Conservation (phyloP, 2,113 vertebrate genomes). For the Anhinga rufa region DNA sequence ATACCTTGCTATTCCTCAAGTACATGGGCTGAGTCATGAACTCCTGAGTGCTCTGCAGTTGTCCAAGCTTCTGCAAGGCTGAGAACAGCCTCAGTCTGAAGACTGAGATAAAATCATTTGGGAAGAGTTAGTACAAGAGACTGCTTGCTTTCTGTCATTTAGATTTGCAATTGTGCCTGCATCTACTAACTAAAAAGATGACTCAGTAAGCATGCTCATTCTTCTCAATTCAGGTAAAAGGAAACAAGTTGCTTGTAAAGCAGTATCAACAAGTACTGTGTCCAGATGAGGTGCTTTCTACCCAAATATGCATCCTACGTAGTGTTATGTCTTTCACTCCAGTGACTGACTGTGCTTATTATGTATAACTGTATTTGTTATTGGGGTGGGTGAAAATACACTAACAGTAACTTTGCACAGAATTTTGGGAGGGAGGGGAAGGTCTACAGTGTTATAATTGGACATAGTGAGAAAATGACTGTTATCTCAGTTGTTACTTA, state of each 20-base stretch:
- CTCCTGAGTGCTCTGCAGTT: not conserved
- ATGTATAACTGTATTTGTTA: not conserved
- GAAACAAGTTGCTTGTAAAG: not conserved
- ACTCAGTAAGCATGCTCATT: not conserved
- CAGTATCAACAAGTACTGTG: not conserved
- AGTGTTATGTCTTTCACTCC: not conserved
- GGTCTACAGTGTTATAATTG: not conserved
- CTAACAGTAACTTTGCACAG: not conserved
- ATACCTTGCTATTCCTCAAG: not conserved
- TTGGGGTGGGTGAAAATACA: not conserved
- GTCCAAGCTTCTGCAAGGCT: not conserved
- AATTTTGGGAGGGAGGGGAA: not conserved
- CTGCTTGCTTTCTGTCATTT: not conserved
- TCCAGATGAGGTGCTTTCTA: not conserved
- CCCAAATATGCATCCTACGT: fast-evolving
- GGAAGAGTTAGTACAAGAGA: not conserved
- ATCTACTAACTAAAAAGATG: not conserved
- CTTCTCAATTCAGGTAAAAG: not conserved
- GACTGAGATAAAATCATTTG: not conserved
- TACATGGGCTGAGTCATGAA: not conserved
- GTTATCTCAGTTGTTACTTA: not conserved
- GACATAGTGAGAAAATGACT: not conserved
- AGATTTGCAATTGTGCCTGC: not conserved
- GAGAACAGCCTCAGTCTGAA: not conserved
- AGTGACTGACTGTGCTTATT: not conserved